Base-by-base conservation (phyloP, 2,888 invertebrate species). In the Mesodorylaimus sp. region DNA sequence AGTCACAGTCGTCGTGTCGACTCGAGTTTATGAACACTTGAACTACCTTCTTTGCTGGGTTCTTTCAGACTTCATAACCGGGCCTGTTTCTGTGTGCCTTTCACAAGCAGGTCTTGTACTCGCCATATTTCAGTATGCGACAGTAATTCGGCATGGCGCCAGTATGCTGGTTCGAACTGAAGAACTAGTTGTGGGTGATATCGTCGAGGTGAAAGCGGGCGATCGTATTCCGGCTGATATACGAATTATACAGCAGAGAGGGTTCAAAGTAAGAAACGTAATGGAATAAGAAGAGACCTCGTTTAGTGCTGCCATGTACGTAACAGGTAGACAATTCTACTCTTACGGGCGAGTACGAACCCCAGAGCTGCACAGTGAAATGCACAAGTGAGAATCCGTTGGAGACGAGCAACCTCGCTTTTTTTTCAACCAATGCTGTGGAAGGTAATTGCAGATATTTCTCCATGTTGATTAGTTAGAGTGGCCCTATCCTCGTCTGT, bases 131-230 rank as follows among this genome's bases (percentile, higher is more conserved):
- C 47, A 68, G 68, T 68, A 61, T 59, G 69, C 67, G 27, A 55
- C 68, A 38, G 53, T 54, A 16, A 7, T 39, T 27, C 47, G 55
- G 16, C 60, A 59, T 52, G 65, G 65, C 19, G 58, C 63, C 32
- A 66, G 65, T 51, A 49, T 60, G 50, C 63, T 65, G 50, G 54
- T 75, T 28, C 66, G 67, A 45, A 71, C 74, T 28, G 73, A 74
- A 58, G 91, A 93, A 66, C 75, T 97, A 60, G 91, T 91, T 52
- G 76, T 93, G 61, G 95, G 97, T 56, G 97, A 97, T 71, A 81
- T 97, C 59, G 88, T 95, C 65, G 93, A 95, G 71, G 89, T 97
- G 54, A 95, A 95, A 74, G 95, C 95, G 71, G 95, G 97, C 64
- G 95, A 97, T 73, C 78, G 95, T 62, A 85, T 97, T 62, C 97